Evolutionary conservation across 2,113 vertebrate species (phyloP).

Genomic region (Coptodon bakossiorum): DNA sequence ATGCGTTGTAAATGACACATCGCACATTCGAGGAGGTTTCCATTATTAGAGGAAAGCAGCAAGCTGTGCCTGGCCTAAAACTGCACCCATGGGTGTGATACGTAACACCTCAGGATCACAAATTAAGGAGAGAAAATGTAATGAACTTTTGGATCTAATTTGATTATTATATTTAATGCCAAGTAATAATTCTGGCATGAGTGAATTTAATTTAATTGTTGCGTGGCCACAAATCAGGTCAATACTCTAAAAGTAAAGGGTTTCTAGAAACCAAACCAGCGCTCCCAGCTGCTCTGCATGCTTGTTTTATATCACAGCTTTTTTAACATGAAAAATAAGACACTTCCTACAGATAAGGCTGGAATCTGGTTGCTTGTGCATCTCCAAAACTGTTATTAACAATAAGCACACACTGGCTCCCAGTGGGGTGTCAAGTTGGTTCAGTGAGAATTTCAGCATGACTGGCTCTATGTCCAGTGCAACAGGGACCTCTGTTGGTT

Average conservation of each 20-base stretch:
- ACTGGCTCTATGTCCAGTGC: background rate
- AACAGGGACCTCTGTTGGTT: conserved; percentile 62
- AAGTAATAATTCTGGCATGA: background rate
- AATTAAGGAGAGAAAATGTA: background rate
- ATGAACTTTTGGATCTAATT: background rate
- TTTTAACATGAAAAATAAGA: background rate
- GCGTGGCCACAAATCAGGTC: background rate
- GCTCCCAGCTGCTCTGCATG: background rate
- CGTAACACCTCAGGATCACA: background rate
- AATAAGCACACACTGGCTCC: background rate
- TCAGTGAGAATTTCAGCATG: background rate
- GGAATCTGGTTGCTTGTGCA: background rate
- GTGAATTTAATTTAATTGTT: background rate
- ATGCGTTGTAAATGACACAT: background rate
- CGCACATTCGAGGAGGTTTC: background rate
- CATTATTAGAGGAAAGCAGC: background rate
- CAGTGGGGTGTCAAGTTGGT: background rate
- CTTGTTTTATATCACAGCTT: background rate
- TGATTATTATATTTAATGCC: background rate
- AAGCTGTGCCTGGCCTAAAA: background rate
- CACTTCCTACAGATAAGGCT: background rate
- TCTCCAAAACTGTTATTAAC: background rate
- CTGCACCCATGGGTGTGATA: background rate
- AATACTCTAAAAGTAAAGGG: background rate
- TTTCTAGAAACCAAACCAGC: background rate